Evolutionary conservation across 1,140 invertebrate species (phyloP).

Genomic region (Ostrea denselamellosa): DNA sequence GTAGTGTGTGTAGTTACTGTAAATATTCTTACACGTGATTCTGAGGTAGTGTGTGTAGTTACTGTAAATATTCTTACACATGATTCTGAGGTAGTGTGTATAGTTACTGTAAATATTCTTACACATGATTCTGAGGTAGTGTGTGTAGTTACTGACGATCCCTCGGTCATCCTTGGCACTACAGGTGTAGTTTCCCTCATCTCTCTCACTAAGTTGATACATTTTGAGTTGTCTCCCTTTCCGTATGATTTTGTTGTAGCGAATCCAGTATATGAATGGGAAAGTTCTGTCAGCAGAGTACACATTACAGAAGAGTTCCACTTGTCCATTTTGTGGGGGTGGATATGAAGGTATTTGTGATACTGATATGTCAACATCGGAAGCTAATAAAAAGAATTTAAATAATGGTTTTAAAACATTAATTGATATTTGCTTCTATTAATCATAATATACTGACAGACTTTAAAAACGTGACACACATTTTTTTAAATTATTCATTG

Average conservation of each 20-base stretch:
- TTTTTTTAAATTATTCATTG: too few relatives aligned
- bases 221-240: conserved; percentile 12
- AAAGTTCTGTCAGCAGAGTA: conserved; percentile 5
- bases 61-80: conserved; percentile 51
- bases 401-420: too few relatives aligned
- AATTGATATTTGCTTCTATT: too few relatives aligned
- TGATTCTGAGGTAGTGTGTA: conserved; percentile 45
- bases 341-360: background rate
- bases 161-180: conserved; percentile 27
- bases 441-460: too few relatives aligned
- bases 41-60: conserved; percentile 42
- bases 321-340: background rate
- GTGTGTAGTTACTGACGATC: background rate
- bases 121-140: conserved; percentile 53
- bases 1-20: conserved; percentile 12
- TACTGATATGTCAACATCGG: conserved; percentile 36
- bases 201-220: background rate
- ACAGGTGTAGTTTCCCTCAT: conserved; percentile 52
- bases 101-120: conserved; percentile 20
- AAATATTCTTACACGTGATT: conserved; percentile 55
- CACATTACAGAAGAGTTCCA: conserved; percentile 43
- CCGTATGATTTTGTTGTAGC: conserved; percentile 25
- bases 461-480: too few relatives aligned
- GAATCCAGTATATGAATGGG: conserved; percentile 42
- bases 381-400: background rate